Percentiles rank a stretch among this genome's conserved stretches.
These are phyloP conservation scores for Scaptomyza reducta DNA, from an alignment of 2,888 invertebrate species.

Conservation along the genomic window DNA sequence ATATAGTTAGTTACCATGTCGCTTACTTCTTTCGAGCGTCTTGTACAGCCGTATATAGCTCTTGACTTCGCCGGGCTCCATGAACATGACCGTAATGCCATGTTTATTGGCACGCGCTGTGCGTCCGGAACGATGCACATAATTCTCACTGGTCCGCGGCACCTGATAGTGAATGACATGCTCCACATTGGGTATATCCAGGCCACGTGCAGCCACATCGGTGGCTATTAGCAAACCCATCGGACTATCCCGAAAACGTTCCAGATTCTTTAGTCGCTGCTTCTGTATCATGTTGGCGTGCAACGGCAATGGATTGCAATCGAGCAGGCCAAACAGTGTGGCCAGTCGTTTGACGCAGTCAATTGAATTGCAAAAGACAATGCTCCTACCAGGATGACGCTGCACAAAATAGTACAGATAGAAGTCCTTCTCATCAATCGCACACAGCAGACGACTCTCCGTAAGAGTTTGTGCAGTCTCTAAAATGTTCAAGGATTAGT, in stretches of 20 bases:
- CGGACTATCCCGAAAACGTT: conserved; percentile 90
- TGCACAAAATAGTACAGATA: conserved; percentile 95
- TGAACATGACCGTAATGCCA: conserved; percentile 95
- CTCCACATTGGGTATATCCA: conserved; percentile 96
- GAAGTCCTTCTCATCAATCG: conserved; percentile 93
- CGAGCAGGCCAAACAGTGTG: conserved; percentile 88
- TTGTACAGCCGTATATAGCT: conserved; percentile 92
- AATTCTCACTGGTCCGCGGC: conserved; percentile 97
- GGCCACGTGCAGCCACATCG: conserved; percentile 98
- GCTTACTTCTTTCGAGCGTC: conserved; percentile 93
- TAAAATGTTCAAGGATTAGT: conserved; percentile 61
- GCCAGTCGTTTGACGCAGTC: conserved; percentile 94
- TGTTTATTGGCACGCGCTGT: conserved; percentile 95
- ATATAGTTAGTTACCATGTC: background rate
- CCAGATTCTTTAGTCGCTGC: conserved; percentile 96
- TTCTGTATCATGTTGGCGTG: conserved; percentile 97
- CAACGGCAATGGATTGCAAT: conserved; percentile 90
- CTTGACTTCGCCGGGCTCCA: conserved; percentile 94
- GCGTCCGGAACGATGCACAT: conserved; percentile 98
- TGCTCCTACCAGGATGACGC: conserved; percentile 93
- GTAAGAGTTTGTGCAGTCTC: conserved; percentile 93
- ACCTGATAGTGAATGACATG: conserved; percentile 99
- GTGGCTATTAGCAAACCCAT: conserved; percentile 94
- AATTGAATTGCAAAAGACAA: conserved; percentile 97
- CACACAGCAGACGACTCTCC: conserved; percentile 92